Percentiles rank a stretch among this genome's conserved stretches.
Evolutionary conservation across 2,888 invertebrate species (phyloP).

Genomic region (Cryptus viduatorius): DNA sequence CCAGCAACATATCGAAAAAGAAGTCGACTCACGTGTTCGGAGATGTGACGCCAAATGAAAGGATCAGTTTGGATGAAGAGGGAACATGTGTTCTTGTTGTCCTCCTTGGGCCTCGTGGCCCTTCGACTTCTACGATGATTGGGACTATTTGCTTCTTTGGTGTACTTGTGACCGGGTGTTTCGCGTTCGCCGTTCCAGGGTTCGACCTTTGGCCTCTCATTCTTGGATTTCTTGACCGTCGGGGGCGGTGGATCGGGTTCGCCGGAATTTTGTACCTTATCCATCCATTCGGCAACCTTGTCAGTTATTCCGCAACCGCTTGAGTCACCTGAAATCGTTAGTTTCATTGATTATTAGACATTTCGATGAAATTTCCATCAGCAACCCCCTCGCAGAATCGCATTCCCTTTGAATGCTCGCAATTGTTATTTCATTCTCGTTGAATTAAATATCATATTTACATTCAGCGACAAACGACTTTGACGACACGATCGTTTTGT

Average conservation of each 20-base stretch:
- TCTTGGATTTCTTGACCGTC: constrained; percentile 48
- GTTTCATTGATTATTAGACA: background rate
- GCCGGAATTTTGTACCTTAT: constrained; percentile 92
- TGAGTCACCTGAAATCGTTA: constrained; percentile 88
- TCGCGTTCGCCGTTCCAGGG: constrained; percentile 81
- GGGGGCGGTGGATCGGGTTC: constrained; percentile 73
- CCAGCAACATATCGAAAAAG: constrained; percentile 84
- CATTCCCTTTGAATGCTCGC: too few relatives aligned
- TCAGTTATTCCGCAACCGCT: constrained; percentile 96
- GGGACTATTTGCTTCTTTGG: constrained; percentile 90
- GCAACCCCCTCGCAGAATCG: too few relatives aligned
- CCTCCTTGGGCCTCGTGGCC: constrained; percentile 88
- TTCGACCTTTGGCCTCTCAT: constrained; percentile 71
- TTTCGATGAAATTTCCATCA: background rate
- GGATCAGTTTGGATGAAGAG: constrained; percentile 99
- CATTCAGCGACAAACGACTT: background rate
- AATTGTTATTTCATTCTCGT: background rate
- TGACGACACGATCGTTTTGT: background rate
- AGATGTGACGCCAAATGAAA: constrained; percentile 97
- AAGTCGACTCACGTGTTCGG: constrained; percentile 89
- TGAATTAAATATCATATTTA: background rate
- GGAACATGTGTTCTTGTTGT: constrained; percentile 95
- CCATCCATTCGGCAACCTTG: constrained; percentile 96
- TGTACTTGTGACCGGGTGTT: constrained; percentile 90
- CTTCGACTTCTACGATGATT: constrained; percentile 86